Conservation (phyloP, 2,797 vertebrate species). For the Sebastes iracundus region DNA sequence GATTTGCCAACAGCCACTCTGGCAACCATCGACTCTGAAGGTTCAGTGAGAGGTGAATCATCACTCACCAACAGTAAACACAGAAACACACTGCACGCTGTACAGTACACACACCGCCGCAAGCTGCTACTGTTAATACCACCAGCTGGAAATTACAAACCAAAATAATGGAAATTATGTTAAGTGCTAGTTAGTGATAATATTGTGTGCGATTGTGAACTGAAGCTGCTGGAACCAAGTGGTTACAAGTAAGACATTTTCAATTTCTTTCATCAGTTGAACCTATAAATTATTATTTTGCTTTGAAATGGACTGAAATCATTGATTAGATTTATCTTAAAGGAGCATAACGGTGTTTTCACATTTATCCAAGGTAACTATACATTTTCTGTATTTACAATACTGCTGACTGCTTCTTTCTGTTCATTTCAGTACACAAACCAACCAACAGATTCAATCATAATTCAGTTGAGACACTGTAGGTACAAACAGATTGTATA, state of each 20-base stretch:
- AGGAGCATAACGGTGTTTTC: neutral
- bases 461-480: neutral
- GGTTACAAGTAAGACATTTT: neutral
- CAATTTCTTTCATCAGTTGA: neutral
- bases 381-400: neutral
- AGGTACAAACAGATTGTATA: neutral
- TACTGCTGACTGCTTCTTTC: neutral
- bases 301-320: neutral
- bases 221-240: neutral
- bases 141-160: conserved; percentile 12
- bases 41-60: conserved; percentile 82
- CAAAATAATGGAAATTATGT: conserved; percentile 4
- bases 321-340: neutral
- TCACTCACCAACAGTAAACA: conserved; percentile 54
- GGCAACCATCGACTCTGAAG: conserved; percentile 61
- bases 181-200: neutral
- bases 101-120: conserved; percentile 9
- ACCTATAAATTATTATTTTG: neutral
- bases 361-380: neutral
- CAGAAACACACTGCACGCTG: conserved; percentile 12
- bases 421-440: neutral
- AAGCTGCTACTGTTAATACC: conserved; percentile 14
- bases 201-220: neutral
- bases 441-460: neutral
- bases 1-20: conserved; percentile 74